These are phyloP conservation scores for Erpobdella octoculata DNA, from an alignment of 2,888 invertebrate species.

Conservation along the genomic window DNA sequence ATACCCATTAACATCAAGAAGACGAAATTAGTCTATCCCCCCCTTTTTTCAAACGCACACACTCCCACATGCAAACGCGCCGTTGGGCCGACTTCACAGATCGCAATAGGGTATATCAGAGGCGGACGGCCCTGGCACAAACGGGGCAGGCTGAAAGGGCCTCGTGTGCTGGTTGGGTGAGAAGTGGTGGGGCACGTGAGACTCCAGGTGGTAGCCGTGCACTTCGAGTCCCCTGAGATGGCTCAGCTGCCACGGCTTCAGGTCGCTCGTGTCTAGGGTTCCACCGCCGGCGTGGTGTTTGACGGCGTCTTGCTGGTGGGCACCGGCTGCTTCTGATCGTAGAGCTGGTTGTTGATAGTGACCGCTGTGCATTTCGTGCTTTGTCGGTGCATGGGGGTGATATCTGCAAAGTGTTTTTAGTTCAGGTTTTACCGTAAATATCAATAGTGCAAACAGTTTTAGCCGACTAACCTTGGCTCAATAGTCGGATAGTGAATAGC, in stretches of 20 bases:
- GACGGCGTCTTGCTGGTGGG: neutral
- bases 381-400: too few relatives aligned
- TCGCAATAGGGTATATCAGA: constrained; percentile 3
- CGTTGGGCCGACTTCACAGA: neutral
- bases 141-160: neutral
- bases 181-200: neutral
- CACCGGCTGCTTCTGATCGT: too few relatives aligned
- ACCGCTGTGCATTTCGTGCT: too few relatives aligned
- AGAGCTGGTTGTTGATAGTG: too few relatives aligned
- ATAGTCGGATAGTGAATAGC: neutral
- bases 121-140: neutral
- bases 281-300: constrained; percentile 11
- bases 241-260: constrained; percentile 35
- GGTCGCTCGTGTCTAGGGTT: constrained; percentile 17
- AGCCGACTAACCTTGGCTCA: neutral
- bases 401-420: too few relatives aligned
- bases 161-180: constrained; percentile 1
- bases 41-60: neutral
- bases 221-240: constrained; percentile 33
- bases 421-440: neutral
- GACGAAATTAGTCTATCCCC: neutral
- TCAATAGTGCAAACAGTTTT: neutral
- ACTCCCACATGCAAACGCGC: neutral
- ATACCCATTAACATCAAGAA: too few relatives aligned
- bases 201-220: constrained; percentile 25